Evolutionary conservation across 2,888 invertebrate genomes (phyloP), one percentile per base, ranked within the genome.

Genomic region (Synergus laeviventris): DNA sequence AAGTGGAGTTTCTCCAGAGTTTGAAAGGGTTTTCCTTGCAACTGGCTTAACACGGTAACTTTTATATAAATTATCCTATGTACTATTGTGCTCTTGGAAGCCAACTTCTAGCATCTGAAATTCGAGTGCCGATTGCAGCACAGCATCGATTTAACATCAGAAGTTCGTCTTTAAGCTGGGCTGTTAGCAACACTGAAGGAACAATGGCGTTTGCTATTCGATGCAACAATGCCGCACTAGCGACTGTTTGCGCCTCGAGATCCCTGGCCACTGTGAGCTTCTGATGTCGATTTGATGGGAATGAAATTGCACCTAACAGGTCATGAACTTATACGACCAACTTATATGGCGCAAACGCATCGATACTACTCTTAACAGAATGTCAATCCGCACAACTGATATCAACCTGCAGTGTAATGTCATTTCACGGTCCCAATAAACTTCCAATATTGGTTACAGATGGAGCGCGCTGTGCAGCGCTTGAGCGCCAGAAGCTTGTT

Each of bases 251-350:
- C 21, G 73, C 42, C 39, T 54, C 42, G 31, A 39, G 54, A 16
- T 54, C 24, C 18, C 59, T n/a, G 21, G 21, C 16, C 14, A 36
- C 39, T 56, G 16, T 3, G 59, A 45, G 60, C 39, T 21, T 24
- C 56, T 62, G 38, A 62, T 66, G 60, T 74, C 56, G 24, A 73
- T 74, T 60, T 76, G 60, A 76, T 73, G 54, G 16, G 66, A 74
- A 74, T 42, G 73, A 76, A 76, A 79, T 77, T 77, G 74, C 73
- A 75, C 21, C 60, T 59, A 42, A 66, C 74, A 36, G 56, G 21
- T 76, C 76, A 59, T 70, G 31, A 76, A 70, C 76, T 54, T 31
- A 76, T 56, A 59, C 31, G 70, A 16, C n/a, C 36, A 38, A 39
- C 16, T 38, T 62, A 62, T 62, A n/a, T 38, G 7, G 36, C 11